Evolutionary conservation across 2,797 vertebrate species (phyloP), one percentile per base, ranked within the genome.

Genomic region (Pseudochaenichthys georgianus): DNA sequence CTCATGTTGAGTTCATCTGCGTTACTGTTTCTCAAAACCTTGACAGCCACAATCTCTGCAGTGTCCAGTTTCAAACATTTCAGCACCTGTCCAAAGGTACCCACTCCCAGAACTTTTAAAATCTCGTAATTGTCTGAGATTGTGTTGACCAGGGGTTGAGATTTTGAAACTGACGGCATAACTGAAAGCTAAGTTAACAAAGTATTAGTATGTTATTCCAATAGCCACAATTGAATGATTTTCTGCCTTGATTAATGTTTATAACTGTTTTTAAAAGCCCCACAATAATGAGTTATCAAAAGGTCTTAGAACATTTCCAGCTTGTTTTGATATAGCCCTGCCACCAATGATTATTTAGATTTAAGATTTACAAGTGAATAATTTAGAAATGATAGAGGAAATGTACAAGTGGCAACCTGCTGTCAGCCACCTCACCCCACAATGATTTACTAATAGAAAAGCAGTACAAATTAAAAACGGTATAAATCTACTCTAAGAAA

Each of bases 61-160:
- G 73, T 69, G 43, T 69, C 64, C 31, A 0, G 7, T 57, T 75
- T 68, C 0, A 69, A 13, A 58, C 73, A 76, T 45, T 57, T 13
- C 2, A 69, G 0, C 1, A 69, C 73, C 1, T 57, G 5, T 21
- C 65, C 59, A 0, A 13, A 63, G 13, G 15, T 0, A 3, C 64
- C 73, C 2, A 42, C 9, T 50, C 73, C 59, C 65, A 69, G 23
- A 34, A 57, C 2, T 3, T 17, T 1, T 15, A 57, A 17, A 0
- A 6, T 31, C 31, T 43, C 1, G 11, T 62, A 68, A 58, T 68
- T 75, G 3, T 16, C 28, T 12, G 31, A 53, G 48, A 54, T 23
- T 9, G 1, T 1, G 28, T 15, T 21, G 0, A 9, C 38, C 1
- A 1, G 3, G 3, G 3, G 6, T 9, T 2, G 3, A n/a, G 54